Evolutionary conservation across 2,888 invertebrate genomes (phyloP), one percentile per base, ranked within the genome.

Genomic region (Philereme transversata): DNA sequence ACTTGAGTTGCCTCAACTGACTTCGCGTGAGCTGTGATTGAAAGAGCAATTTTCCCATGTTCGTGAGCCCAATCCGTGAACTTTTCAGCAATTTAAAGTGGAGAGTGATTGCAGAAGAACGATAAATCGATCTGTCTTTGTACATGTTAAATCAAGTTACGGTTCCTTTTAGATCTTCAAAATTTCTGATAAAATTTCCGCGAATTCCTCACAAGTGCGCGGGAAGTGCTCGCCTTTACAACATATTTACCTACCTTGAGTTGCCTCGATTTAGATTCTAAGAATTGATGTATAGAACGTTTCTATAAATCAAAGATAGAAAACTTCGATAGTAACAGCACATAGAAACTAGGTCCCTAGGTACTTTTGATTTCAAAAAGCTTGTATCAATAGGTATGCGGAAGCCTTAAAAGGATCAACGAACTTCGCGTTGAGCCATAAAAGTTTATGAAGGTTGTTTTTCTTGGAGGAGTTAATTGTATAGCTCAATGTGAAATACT

Each of bases 1-100:
- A 22, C 22, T 22, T 22, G 22, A 22, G 22, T 22, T 22, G 22
- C 22, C 22, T 22, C 22, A 11, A 35, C 33, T 34, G 6, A 53
- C 59, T 47, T 60, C 55, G 60, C 60, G 54, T 60, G 60, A 47
- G 8, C 33, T 44, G 59, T 49, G 53, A 59, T 59, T 49, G 49
- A 51, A 47, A 47, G 7, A 57, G 51, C 41, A 57, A 51, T 52
- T 57, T 40, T 41, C 46, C 50, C 44, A 51, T 45, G 57, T 57
- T 52, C 57, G 47, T 51, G 57, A 51, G 35, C 9, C 7, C 11
- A 34, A 5, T 49, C 45, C 11, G 53, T 53, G 53, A 59, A 53
- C 53, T 59, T 59, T 53, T 53, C 59, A 47, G 40, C 45, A 53
- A 56, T 61, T 61, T 45, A 38, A 61, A 57, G 40, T 60, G 11